Evolutionary conservation across 2,888 invertebrate genomes (phyloP), one percentile per base, ranked within the genome.

Genomic region (Drosophila mettleri): DNA sequence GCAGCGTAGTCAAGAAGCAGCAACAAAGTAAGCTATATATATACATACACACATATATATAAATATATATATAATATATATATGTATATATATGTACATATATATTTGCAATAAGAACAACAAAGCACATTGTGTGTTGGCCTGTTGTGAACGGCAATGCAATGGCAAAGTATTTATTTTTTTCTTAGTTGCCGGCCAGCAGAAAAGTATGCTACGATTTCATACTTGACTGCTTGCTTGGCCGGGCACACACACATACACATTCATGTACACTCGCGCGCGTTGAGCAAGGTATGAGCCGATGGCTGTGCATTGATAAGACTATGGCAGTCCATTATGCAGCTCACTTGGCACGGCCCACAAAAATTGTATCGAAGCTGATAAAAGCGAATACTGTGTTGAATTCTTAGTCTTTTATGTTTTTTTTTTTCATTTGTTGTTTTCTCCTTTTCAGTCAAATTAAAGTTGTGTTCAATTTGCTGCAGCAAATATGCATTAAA

Each of bases 241-340:
- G 20, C 62, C 20, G 33, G 55, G 9, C 45, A 43, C n/a, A 39
- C 22, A 46, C 49, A 51, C 22, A 49, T 14, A 36, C 54, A 54
- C 33, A 20, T 8, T 46, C 9, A 58, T 8, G 34, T 12, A 31
- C 10, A 29, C 29, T 51, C 22, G 16, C 14, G 43, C 7, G 49
- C 29, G 46, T 10, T 16, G 18, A 31, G 22, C 10, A 16, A 16
- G 43, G 54, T 27, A 12, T 64, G 57, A 34, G 36, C 68, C 85
- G 82, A 81, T 85, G 79, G 71, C 73, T 68, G 61, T 74, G 66
- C 69, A 74, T 69, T 75, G 87, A 81, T 85, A 87, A 74, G 87
- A 72, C 73, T 65, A 55, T 72, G 87, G 79, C 87, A 84, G 82
- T 76, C 75, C 78, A 86, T 83, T 83, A 78, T 81, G 79, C 73